phyloP scores from a whole-genome alignment of 1,140 invertebrate genomes.

The Pygmarrhopalites habei region DNA sequence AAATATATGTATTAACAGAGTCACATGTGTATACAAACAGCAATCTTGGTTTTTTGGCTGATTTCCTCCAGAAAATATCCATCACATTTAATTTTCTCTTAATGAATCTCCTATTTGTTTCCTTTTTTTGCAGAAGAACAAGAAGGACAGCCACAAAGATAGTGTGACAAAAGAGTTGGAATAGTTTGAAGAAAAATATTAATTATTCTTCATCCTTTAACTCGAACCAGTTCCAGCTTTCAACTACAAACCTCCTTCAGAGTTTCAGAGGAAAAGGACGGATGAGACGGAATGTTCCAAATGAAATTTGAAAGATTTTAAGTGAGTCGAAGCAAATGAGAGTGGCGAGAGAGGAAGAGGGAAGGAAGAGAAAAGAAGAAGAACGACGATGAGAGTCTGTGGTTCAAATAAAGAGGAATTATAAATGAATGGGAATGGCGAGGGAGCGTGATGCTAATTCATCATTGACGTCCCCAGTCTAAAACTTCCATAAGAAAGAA shows the following conservation, averaged over 20 bases:
- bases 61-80: constrained; percentile 6
- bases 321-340: constrained; percentile 3
- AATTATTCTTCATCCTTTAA: too few species aligned
- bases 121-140: background rate
- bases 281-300: background rate
- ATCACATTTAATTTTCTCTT: background rate
- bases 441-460: constrained; percentile 13
- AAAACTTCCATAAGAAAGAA: background rate
- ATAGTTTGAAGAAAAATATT: too few species aligned
- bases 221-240: too few species aligned
- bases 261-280: background rate
- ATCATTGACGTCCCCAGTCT: constrained; percentile 14
- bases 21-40: too few species aligned
- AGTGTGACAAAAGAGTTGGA: too few species aligned
- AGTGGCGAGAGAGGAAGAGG: too few species aligned
- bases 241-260: too few species aligned
- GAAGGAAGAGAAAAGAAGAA: too few species aligned
- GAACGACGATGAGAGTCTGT: background rate
- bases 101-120: background rate
- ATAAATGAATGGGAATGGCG: constrained; percentile 6
- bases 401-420: constrained; percentile 9
- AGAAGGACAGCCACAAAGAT: too few species aligned
- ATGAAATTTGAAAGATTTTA: constrained; percentile 2
- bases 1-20: too few species aligned
- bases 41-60: too few species aligned